Evolutionary conservation across 2,797 vertebrate genomes (phyloP), one percentile per base, ranked within the genome.

Genomic region (Cheracebus regulus): DNA sequence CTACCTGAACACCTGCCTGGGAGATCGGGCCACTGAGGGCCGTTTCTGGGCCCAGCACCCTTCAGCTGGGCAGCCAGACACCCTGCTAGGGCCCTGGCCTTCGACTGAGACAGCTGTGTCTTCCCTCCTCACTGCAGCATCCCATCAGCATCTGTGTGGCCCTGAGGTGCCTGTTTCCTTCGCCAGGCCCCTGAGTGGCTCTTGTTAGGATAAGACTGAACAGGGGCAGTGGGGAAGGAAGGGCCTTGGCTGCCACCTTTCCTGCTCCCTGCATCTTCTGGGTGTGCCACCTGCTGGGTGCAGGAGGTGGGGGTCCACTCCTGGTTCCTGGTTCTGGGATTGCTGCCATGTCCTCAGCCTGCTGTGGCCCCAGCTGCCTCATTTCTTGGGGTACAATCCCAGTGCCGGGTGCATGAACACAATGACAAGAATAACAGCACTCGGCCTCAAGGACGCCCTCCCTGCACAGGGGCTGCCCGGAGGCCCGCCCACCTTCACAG

Each of bases 221-320:
- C 79, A 26, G 55, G 52, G 5, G 30, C 44, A 15, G 67, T 41
- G 24, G 11, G 5, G n/a, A 30, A 30, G 72, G 55, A 30, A 36
- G 72, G 44, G 33, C 20, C 0, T 0, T 0, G 9, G 72, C 28
- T 5, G 4, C 28, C 4, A 5, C 5, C 15, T 39, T 3, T 30
- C 12, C 20, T 44, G 36, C 36, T 46, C 39, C 33, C 4, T 1
- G 30, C 4, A 36, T 13, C 61, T 4, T 39, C 26, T 4, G 11
- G 33, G 22, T 14, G 24, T 9, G 2, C 61, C 26, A 36, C 24
- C 22, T 15, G 8, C 33, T 64, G 41, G 67, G 64, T 10, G 46
- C 24, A 39, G 87, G 14, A 64, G 28, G 22, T 1, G 6, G 30
- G 19, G 55, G 2, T 28, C 36, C 19, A 26, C 48, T 22, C 19